These are phyloP conservation scores for Salmo trutta DNA, from an alignment of 2,797 vertebrate genomes.

Conservation along the genomic window DNA sequence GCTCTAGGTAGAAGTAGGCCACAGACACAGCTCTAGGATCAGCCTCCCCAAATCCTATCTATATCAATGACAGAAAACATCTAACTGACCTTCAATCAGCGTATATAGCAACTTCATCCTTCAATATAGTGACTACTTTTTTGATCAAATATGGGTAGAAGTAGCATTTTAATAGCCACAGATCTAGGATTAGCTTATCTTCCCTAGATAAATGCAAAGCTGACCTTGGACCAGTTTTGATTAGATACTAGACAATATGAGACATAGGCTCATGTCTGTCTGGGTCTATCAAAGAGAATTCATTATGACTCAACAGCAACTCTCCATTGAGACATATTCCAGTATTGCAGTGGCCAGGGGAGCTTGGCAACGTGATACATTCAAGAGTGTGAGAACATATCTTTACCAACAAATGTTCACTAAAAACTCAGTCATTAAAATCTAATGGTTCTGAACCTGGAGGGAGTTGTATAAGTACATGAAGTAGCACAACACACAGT, in stretches of 20 bases:
- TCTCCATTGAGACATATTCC: background rate
- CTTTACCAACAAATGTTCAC: background rate
- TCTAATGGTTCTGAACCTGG: slow-evolving; percentile 8
- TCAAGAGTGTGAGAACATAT: background rate
- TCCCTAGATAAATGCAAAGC: background rate
- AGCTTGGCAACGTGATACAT: background rate
- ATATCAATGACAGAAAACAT: background rate
- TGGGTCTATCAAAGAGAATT: slow-evolving; percentile 1
- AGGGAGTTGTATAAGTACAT: slow-evolving; percentile 19
- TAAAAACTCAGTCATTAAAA: slow-evolving; percentile 19
- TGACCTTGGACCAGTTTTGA: background rate
- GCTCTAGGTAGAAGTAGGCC: background rate
- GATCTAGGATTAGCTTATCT: no score
- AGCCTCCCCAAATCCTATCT: background rate
- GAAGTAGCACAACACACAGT: slow-evolving; percentile 20
- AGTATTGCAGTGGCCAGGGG: background rate
- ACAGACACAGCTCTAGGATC: background rate
- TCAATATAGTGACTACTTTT: no score
- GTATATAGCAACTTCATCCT: background rate
- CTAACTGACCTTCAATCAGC: background rate
- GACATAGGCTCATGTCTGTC: slow-evolving; percentile 17
- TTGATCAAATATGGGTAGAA: no score
- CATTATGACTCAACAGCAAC: slow-evolving; percentile 8
- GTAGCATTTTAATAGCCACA: no score
- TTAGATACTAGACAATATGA: background rate